Evolutionary conservation across 2,113 vertebrate species (phyloP).

Genomic region (Myxocyprinus asiaticus): DNA sequence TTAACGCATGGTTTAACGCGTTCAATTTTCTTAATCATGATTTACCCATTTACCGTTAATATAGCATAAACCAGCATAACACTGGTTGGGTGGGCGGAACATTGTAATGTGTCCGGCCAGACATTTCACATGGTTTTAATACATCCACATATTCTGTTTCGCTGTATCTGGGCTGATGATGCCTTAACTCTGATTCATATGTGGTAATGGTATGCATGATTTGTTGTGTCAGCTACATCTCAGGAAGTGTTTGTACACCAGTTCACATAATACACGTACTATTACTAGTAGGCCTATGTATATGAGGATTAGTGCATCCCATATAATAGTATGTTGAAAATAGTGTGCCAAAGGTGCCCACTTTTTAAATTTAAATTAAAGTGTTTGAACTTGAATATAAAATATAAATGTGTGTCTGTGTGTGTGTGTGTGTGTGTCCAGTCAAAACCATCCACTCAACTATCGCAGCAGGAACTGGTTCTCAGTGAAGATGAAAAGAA

Average conservation of each 20-base stretch:
- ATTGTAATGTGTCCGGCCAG: too few species aligned
- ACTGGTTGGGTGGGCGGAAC: too few species aligned
- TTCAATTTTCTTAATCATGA: too few species aligned
- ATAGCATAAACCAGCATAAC: too few species aligned
- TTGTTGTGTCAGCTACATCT: too few species aligned
- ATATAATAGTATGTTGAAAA: too few species aligned
- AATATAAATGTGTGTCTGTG: not conserved
- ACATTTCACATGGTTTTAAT: not conserved
- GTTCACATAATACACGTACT: not conserved
- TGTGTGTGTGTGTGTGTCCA: constrained; percentile 50
- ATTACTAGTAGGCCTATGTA: not conserved
- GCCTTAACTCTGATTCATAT: not conserved
- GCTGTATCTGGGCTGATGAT: not conserved
- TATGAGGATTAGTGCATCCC: not conserved
- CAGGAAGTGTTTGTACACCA: too few species aligned
- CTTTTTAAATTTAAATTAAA: too few species aligned
- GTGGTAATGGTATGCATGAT: not conserved
- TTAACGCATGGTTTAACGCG: too few species aligned
- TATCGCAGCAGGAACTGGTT: constrained; percentile 80
- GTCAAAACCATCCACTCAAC: constrained; percentile 61
- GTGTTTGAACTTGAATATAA: too few species aligned
- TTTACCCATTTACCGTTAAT: too few species aligned
- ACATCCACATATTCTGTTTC: not conserved
- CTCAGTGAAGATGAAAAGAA: constrained; percentile 94
- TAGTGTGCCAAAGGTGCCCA: too few species aligned